These are phyloP conservation scores for Sinosuthora webbiana DNA, from an alignment of 2,113 vertebrate genomes.

Conservation along the genomic window DNA sequence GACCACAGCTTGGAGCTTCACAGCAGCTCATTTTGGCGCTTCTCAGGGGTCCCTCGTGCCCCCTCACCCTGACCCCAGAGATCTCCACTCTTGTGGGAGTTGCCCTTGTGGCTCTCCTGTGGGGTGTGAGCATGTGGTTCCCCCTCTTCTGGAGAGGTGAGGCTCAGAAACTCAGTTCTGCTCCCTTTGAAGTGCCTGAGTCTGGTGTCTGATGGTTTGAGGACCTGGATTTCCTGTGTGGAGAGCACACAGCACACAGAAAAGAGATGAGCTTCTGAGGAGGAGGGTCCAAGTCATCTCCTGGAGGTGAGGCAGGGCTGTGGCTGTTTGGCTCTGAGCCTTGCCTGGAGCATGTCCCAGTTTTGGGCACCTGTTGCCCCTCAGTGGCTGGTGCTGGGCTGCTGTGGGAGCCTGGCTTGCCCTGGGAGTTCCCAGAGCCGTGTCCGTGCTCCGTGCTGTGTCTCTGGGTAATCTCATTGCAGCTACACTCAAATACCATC, in stretches of 20 bases:
- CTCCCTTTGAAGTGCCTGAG: neutral
- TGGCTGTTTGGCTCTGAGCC: neutral
- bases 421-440: neutral
- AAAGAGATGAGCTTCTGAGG: neutral
- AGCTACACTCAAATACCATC: slow-evolving; percentile 42
- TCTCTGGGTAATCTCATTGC: slow-evolving; percentile 10
- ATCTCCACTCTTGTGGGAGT: neutral
- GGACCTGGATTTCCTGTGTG: neutral
- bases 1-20: neutral
- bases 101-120: neutral
- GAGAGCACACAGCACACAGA: neutral
- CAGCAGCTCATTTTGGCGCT: neutral
- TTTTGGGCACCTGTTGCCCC: neutral
- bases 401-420: neutral
- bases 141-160: neutral
- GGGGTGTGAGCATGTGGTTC: fast-evolving
- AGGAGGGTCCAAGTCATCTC: neutral
- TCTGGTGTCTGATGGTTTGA: neutral
- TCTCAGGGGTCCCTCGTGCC: neutral
- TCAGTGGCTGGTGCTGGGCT: neutral
- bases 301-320: neutral
- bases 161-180: neutral
- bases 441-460: neutral
- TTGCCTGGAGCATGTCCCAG: neutral
- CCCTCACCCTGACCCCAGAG: neutral